Conservation (phyloP, 2,888 invertebrate genomes). For the Euspilapteryx auroguttella region DNA sequence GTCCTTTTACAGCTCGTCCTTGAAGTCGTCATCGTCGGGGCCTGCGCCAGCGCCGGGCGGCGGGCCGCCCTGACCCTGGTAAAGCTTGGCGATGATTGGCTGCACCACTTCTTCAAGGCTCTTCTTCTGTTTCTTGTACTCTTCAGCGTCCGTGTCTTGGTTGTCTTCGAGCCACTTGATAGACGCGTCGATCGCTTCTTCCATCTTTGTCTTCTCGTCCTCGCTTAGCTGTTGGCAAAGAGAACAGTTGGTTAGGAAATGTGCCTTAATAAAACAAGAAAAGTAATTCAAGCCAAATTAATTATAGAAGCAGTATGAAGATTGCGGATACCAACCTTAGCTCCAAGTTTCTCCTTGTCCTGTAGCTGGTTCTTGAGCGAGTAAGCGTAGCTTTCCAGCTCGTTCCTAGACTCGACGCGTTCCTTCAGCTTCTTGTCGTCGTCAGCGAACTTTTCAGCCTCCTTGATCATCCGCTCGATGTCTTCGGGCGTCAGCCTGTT, state of each 20-base stretch:
- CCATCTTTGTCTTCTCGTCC: constrained; percentile 92
- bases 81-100: constrained; percentile 96
- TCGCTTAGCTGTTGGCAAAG: constrained; percentile 59
- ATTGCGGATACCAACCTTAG: constrained; percentile 61
- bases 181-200: constrained; percentile 92
- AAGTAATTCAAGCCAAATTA: too few species aligned
- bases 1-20: constrained; percentile 77
- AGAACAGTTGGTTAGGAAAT: constrained; percentile 2
- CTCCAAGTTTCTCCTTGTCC: constrained; percentile 96
- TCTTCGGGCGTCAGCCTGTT: constrained; percentile 96
- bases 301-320: too few species aligned
- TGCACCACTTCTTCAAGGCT: constrained; percentile 93
- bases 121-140: constrained; percentile 94
- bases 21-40: constrained; percentile 75
- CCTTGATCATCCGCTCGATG: constrained; percentile 98
- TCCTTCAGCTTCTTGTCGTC: constrained; percentile 98
- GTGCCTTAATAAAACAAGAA: too few species aligned
- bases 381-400: constrained; percentile 96
- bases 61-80: constrained; percentile 82
- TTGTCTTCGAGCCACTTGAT: constrained; percentile 98
- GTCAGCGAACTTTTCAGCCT: constrained; percentile 98
- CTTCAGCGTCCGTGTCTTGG: constrained; percentile 88
- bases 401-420: constrained; percentile 94
- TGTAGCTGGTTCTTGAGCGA: constrained; percentile 95
- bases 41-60: constrained; percentile 71